These are phyloP conservation scores for Chaunax sp. DNA, from an alignment of 2,797 vertebrate species.

Conservation along the genomic window DNA sequence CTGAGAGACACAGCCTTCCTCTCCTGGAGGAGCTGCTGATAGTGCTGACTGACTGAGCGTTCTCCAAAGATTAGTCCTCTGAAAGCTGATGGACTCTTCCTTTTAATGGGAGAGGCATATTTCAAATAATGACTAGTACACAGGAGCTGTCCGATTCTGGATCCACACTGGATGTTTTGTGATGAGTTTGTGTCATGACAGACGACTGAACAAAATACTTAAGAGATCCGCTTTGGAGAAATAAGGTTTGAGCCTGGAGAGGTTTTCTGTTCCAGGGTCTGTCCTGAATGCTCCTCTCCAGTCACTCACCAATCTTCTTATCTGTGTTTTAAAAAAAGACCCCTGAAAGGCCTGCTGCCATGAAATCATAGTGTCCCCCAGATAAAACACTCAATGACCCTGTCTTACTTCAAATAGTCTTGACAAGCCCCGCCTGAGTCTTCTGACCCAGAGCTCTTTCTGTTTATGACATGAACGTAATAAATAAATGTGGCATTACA, in stretches of 20 bases:
- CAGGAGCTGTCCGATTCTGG: not conserved
- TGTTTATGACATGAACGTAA: constrained; percentile 31
- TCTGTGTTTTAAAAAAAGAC: constrained; percentile 74
- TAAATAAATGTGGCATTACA: not conserved
- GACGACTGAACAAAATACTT: not conserved
- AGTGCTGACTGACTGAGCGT: constrained; percentile 70
- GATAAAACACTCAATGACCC: constrained; percentile 62
- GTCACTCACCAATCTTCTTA: constrained; percentile 59
- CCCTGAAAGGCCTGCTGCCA: constrained; percentile 62
- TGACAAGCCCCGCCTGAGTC: constrained; percentile 18
- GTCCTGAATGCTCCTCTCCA: constrained; percentile 46
- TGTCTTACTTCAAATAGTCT: constrained; percentile 52
- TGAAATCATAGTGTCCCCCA: constrained; percentile 47
- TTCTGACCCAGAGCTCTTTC: constrained; percentile 18
- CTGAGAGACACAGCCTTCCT: constrained; percentile 67
- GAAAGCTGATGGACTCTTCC: constrained; percentile 64
- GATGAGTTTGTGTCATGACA: no score
- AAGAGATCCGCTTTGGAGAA: not conserved
- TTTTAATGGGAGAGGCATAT: constrained; percentile 70
- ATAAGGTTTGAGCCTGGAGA: not conserved
- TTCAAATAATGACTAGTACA: constrained; percentile 55
- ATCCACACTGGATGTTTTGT: not conserved
- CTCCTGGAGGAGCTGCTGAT: constrained; percentile 76
- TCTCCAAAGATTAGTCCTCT: constrained; percentile 73
- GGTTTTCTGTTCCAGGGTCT: constrained; percentile 21